Base-by-base conservation (phyloP, 2,113 vertebrate species). In the Bubalus kerabau region DNA sequence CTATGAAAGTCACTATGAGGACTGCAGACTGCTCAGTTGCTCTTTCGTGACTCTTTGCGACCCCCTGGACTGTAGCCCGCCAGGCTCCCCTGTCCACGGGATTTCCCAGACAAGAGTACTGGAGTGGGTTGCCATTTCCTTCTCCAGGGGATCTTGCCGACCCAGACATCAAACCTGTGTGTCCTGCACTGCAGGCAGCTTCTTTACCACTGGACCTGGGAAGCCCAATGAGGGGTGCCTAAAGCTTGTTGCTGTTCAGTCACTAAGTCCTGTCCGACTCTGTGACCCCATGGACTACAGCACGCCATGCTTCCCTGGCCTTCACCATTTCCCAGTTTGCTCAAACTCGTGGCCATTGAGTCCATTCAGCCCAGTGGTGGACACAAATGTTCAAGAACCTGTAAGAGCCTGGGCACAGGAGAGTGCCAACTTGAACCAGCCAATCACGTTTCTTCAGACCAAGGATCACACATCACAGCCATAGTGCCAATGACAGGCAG, bases 291-390 rank as follows among this genome's bases (percentile, higher is more conserved):
- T 0, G n/a, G 64, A 1, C 64, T 36, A 21, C 64, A 71, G 64
- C 64, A 23, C 9, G 0, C 9, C 64, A 21, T 12, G 64, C 64
- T 36, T 36, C 64, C 19, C 64, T 10, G 64, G n/a, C 64, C 64
- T 23, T 71, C 19, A 5, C 64, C 67, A 40, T 11, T 23, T 36
- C 9, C 67, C 19, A 23, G 9, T 71, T 71, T 71, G n/a, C 67
- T 71, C 67, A 71, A 6, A 71, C n/a, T 71, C 19, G 17, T 12
- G n/a, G 67, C n/a, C 19, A 23, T 12, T 11, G n/a, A 36, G n/a
- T 6, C 19, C 0, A 4, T 8, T 23, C 46, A 32, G 56, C 26
- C 76, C 10, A 2, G 14, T 0, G 28, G 50, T 12, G 3, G 81
- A 71, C 0, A 13, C 24, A 40, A 40, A 76, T 2, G 24, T 13